Evolutionary conservation across 2,888 invertebrate genomes (phyloP), one percentile per base, ranked within the genome.

Genomic region (Halictus ligatus): DNA sequence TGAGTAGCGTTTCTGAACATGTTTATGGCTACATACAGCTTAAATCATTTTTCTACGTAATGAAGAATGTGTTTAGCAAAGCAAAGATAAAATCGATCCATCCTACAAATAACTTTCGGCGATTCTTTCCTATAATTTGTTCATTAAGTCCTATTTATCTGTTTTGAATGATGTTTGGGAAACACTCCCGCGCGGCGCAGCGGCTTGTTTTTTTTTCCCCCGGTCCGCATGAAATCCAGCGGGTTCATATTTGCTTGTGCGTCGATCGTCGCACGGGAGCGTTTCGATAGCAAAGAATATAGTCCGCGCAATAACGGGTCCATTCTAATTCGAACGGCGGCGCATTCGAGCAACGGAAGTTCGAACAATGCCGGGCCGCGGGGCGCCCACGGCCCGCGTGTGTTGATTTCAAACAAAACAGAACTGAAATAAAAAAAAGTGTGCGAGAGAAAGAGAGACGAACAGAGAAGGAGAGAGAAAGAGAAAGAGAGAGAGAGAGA

Each of bases 331-430:
- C 43, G 43, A 21, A 69, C 21, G 12, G n/a, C 43, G 13, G n/a
- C 2, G 71, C n/a, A 71, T 71, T 71, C 43, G 71, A 71, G 43
- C 40, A 71, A 43, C 71, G 71, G 71, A 71, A 71, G 71, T 71
- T 71, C 43, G 71, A 43, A 71, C 71, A 71, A 71, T 71, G 40
- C 43, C n/a, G 71, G 43, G 12, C 40, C 54, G 54, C n/a, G 58
- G 12, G 12, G 21, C 64, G 64, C 18, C 7, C 29, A 29, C 40
- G n/a, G 43, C 71, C 69, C n/a, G n/a, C n/a, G 69, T 71, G 71
- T 71, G 40, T 71, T 43, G 71, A 71, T 40, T 71, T 71, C 71
- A 40, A 71, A 40, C 71, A n/a, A 40, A 40, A 69, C 69, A 18
- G 29, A 29, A 29, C 64, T 64, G 15, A 64, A 64, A 25, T 60